Evolutionary conservation across 1,140 invertebrate species (phyloP).

Genomic region (Psix sp.): DNA sequence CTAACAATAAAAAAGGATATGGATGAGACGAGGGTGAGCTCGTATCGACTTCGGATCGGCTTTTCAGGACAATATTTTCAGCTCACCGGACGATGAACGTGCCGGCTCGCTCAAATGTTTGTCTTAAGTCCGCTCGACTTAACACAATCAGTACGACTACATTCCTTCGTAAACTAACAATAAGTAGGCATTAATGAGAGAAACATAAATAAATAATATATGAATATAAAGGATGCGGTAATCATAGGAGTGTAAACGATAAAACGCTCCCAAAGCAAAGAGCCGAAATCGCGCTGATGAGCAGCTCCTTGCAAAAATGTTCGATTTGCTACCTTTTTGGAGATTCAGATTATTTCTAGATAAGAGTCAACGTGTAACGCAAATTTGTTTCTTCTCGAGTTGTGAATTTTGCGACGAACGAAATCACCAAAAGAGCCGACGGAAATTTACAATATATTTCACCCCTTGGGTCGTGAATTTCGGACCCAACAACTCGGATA

Average conservation of each 20-base stretch:
- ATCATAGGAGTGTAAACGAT: constrained; percentile 27
- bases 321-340: constrained; percentile 44
- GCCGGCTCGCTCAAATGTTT: constrained; percentile 68
- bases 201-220: constrained; percentile 61
- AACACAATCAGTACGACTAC: constrained; percentile 70
- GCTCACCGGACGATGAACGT: constrained; percentile 66
- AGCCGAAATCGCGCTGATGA: too few species aligned
- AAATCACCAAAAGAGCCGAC: constrained; percentile 22
- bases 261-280: constrained; percentile 8
- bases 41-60: constrained; percentile 45
- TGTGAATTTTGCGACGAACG: constrained; percentile 34
- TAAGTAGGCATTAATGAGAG: constrained; percentile 73
- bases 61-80: constrained; percentile 53
- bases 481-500: too few species aligned
- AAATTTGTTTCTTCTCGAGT: constrained; percentile 38
- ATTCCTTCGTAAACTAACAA: constrained; percentile 73
- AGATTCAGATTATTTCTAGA: too few species aligned
- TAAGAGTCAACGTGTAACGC: constrained; percentile 11
- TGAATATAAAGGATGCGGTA: constrained; percentile 44
- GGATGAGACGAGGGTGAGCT: constrained; percentile 35
- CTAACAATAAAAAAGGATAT: background rate
- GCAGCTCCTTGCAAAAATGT: constrained; percentile 36
- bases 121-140: constrained; percentile 67
- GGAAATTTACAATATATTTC: constrained; percentile 37
- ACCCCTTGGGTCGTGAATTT: constrained; percentile 45